These are phyloP conservation scores for Trichoplusia ni DNA, from an alignment of 1,140 invertebrate species.

Conservation along the genomic window DNA sequence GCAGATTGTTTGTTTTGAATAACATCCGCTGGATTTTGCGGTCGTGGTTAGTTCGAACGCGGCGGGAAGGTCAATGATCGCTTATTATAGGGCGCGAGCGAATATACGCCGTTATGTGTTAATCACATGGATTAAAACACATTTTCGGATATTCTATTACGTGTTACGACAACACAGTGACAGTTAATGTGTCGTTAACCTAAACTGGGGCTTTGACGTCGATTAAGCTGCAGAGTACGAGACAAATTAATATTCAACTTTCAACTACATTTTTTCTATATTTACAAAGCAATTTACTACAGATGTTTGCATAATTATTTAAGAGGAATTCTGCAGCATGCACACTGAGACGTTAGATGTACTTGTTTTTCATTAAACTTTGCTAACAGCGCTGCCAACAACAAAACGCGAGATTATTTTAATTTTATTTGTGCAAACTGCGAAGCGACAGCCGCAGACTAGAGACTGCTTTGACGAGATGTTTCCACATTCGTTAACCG, in stretches of 20 bases:
- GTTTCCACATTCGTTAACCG: not conserved
- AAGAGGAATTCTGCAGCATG: slow-evolving; percentile 38
- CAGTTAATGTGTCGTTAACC: not conserved
- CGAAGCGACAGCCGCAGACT: too few relatives aligned
- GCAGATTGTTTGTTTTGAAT: slow-evolving; percentile 38
- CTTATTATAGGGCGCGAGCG: not conserved
- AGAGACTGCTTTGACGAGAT: not conserved
- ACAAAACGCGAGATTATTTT: slow-evolving; percentile 40
- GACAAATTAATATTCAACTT: not conserved
- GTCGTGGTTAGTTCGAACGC: slow-evolving; percentile 28
- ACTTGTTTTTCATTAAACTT: slow-evolving; percentile 54
- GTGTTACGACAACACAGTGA: not conserved
- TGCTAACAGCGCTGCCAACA: slow-evolving; percentile 42
- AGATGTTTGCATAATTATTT: slow-evolving; percentile 47
- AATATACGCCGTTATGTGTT: slow-evolving; percentile 20
- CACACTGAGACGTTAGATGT: slow-evolving; percentile 42
- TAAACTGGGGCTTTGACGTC: not conserved
- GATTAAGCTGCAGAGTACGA: not conserved
- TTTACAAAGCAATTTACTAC: slow-evolving; percentile 31
- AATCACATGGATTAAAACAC: slow-evolving; percentile 14
- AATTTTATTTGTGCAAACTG: slow-evolving; percentile 34
- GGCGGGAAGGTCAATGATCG: slow-evolving; percentile 19
- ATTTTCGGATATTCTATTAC: slow-evolving; percentile 15
- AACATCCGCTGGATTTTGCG: slow-evolving; percentile 32
- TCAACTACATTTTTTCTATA: slow-evolving; percentile 13